Evolutionary conservation across 2,888 invertebrate genomes (phyloP).

Genomic region (Torymus auratus): DNA sequence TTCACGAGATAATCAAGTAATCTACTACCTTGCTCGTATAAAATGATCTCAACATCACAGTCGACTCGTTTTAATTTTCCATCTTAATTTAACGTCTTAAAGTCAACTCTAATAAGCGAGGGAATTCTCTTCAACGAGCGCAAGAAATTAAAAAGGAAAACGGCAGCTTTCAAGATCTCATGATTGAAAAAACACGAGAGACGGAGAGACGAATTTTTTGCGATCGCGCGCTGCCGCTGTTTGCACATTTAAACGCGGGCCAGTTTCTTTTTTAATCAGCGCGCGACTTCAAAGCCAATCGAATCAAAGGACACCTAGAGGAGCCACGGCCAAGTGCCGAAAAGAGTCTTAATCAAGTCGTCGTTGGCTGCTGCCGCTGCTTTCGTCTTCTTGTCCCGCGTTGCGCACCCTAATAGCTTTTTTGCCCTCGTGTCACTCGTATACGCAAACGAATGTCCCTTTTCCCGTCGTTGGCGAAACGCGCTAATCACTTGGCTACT

Average conservation of each 20-base stretch:
- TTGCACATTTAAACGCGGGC: slow-evolving; percentile 46
- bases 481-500: slow-evolving; percentile 59
- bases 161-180: slow-evolving; percentile 42
- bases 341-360: slow-evolving; percentile 68
- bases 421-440: slow-evolving; percentile 23
- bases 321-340: slow-evolving; percentile 60
- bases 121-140: slow-evolving; percentile 4
- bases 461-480: slow-evolving; percentile 47
- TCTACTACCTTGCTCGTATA: background rate
- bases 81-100: slow-evolving; percentile 26
- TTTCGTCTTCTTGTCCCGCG: slow-evolving; percentile 13
- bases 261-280: slow-evolving; percentile 73
- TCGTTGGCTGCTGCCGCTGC: background rate
- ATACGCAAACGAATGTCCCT: slow-evolving; percentile 19
- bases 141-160: slow-evolving; percentile 37
- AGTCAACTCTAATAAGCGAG: slow-evolving; percentile 24
- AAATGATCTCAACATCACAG: slow-evolving; percentile 4
- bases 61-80: slow-evolving; percentile 34
- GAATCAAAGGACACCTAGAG: slow-evolving; percentile 68
- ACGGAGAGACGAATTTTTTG: slow-evolving; percentile 5
- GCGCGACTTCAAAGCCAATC: slow-evolving; percentile 73
- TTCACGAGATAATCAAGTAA: too few species aligned
- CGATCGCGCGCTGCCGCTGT: slow-evolving; percentile 23
- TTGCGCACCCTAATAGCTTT: slow-evolving; percentile 11
- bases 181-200: slow-evolving; percentile 9